A percentile compares a stretch with the other conserved stretches of the same genome.
phyloP scores from a whole-genome alignment of 1,140 invertebrate species.

The Penaeus vannamei region DNA sequence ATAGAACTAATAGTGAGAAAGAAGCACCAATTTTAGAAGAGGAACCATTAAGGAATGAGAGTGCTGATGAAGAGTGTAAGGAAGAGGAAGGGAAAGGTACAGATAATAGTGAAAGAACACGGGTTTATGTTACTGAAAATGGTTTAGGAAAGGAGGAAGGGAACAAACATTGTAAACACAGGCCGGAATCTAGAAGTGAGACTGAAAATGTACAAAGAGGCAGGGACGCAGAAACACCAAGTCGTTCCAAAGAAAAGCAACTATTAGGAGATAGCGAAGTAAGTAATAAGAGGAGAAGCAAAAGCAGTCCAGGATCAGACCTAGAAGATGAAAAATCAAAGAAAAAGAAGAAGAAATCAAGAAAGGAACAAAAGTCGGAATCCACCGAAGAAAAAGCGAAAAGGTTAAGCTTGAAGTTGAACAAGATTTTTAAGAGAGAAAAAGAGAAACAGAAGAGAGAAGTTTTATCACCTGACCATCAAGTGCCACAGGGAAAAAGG shows the following conservation, averaged over 20 bases:
- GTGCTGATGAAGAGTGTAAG: background rate
- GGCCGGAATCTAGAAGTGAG: background rate
- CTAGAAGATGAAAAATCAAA: slow-evolving; percentile 14
- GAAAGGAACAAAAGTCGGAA: background rate
- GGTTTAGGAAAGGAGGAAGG: background rate
- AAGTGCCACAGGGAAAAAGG: background rate
- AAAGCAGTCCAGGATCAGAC: background rate
- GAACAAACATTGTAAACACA: background rate
- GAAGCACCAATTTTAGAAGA: background rate
- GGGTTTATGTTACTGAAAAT: background rate
- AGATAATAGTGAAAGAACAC: background rate
- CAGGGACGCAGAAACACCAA: background rate
- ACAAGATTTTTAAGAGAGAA: background rate
- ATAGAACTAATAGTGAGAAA: background rate
- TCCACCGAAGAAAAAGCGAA: background rate
- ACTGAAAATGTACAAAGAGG: background rate
- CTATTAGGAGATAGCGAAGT: too few relatives aligned
- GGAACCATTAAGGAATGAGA: background rate
- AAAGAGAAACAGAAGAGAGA: background rate
- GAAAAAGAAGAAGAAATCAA: slow-evolving; percentile 9
- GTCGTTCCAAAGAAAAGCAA: too few relatives aligned
- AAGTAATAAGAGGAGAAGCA: background rate
- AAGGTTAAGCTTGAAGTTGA: background rate
- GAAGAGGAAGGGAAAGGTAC: background rate
- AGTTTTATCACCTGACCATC: background rate